Evolutionary conservation across 1,140 invertebrate species (phyloP).

Genomic region (Plectus sambesii): DNA sequence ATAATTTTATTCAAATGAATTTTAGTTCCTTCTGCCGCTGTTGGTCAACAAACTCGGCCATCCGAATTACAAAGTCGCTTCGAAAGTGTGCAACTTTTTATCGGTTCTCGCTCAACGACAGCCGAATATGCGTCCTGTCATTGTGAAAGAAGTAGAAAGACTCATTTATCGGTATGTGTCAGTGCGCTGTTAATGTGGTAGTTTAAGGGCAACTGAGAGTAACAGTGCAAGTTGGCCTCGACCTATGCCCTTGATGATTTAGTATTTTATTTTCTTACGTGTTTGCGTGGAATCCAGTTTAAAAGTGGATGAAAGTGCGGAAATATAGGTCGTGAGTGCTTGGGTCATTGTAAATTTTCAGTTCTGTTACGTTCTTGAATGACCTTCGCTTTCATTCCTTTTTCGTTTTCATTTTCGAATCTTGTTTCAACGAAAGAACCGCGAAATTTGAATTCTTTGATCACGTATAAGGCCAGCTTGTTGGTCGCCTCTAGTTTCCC

Average conservation of each 20-base stretch:
- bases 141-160: slow-evolving; percentile 74
- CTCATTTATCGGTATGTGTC: slow-evolving; percentile 62
- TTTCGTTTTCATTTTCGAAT: slow-evolving; percentile 2
- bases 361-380: too few species aligned
- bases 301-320: background rate
- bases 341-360: slow-evolving; percentile 18
- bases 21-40: slow-evolving; percentile 61
- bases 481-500: background rate
- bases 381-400: slow-evolving; percentile 13
- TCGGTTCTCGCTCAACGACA: slow-evolving; percentile 66
- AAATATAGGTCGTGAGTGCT: background rate
- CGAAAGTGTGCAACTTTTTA: slow-evolving; percentile 73
- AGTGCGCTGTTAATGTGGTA: too few species aligned
- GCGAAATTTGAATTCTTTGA: background rate
- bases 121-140: slow-evolving; percentile 77
- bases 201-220: too few species aligned
- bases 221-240: too few species aligned
- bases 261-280: background rate
- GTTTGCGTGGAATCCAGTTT: background rate
- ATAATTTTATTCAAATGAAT: slow-evolving; percentile 1
- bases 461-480: background rate
- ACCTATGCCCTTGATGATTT: background rate
- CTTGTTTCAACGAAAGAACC: background rate
- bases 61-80: slow-evolving; percentile 70
- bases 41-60: slow-evolving; percentile 92